These are phyloP conservation scores for Tetraneura akinire DNA, from an alignment of 1,140 invertebrate genomes.

Conservation along the genomic window DNA sequence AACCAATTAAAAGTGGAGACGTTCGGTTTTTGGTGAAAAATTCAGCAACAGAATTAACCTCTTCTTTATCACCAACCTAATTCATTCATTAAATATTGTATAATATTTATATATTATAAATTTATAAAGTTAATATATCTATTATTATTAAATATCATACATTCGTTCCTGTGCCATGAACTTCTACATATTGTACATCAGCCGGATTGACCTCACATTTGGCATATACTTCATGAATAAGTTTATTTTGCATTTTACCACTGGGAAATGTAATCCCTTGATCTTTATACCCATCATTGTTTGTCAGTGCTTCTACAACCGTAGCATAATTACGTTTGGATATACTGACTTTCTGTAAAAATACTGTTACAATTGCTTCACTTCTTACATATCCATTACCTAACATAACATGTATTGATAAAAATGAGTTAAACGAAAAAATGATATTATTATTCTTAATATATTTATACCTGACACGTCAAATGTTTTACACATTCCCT, in stretches of 20 bases:
- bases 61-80: conserved; percentile 87
- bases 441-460: too few relatives aligned
- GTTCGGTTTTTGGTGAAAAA: conserved; percentile 81
- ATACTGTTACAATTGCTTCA: conserved; percentile 81
- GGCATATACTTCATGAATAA: conserved; percentile 83
- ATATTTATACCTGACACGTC: conserved; percentile 71
- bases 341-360: conserved; percentile 74
- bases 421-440: too few relatives aligned
- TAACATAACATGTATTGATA: conserved; percentile 54
- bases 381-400: conserved; percentile 88
- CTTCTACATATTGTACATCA: conserved; percentile 86
- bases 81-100: not conserved
- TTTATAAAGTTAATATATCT: not conserved
- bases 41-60: conserved; percentile 90
- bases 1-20: conserved; percentile 84
- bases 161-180: conserved; percentile 95
- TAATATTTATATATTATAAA: not conserved
- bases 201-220: conserved; percentile 78
- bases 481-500: conserved; percentile 89
- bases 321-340: conserved; percentile 84
- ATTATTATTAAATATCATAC: conserved; percentile 56
- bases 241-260: conserved; percentile 79
- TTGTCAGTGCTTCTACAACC: conserved; percentile 81
- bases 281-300: conserved; percentile 87
- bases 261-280: conserved; percentile 90